phyloP scores from a whole-genome alignment of 2,888 invertebrate species.

The Ethmia dodecea region DNA sequence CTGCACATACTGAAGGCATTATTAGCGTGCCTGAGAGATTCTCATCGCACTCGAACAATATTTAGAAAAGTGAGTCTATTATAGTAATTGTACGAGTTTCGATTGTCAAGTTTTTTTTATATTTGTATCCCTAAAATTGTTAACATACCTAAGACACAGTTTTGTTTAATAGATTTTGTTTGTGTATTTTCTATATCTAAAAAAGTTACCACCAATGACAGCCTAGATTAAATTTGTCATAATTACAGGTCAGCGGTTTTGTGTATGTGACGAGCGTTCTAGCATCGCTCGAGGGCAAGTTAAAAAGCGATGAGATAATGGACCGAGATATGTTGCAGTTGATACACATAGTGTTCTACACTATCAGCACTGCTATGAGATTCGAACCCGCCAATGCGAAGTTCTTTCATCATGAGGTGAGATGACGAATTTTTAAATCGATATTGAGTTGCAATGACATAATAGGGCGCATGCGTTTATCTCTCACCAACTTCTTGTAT shows the following conservation, averaged over 20 bases:
- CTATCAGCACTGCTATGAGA: conserved; percentile 97
- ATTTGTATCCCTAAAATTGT: too few relatives aligned
- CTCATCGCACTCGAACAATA: conserved; percentile 96
- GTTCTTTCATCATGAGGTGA: conserved; percentile 94
- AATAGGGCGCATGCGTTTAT: too few relatives aligned
- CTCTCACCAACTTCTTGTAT: too few relatives aligned
- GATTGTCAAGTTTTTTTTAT: too few relatives aligned
- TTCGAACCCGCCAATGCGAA: conserved; percentile 99
- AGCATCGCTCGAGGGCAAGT: conserved; percentile 91
- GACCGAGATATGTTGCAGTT: conserved; percentile 84
- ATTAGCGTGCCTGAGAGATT: conserved; percentile 93
- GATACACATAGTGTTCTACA: conserved; percentile 93
- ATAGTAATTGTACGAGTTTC: too few relatives aligned
- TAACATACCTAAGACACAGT: too few relatives aligned
- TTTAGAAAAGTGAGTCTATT: conserved; percentile 88
- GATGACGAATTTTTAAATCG: too few relatives aligned
- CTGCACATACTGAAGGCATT: conserved; percentile 94
- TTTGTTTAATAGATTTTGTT: too few relatives aligned
- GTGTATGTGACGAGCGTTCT: conserved; percentile 97
- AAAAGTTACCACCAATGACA: too few relatives aligned
- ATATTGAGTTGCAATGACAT: too few relatives aligned
- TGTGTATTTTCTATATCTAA: too few relatives aligned
- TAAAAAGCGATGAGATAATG: conserved; percentile 66
- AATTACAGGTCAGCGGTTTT: conserved; percentile 93
- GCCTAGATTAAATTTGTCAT: background rate